A percentile compares a stretch with the other conserved stretches of the same genome.
Evolutionary conservation across 2,113 vertebrate genomes (phyloP).

Genomic region (Cheirogaleus medius): DNA sequence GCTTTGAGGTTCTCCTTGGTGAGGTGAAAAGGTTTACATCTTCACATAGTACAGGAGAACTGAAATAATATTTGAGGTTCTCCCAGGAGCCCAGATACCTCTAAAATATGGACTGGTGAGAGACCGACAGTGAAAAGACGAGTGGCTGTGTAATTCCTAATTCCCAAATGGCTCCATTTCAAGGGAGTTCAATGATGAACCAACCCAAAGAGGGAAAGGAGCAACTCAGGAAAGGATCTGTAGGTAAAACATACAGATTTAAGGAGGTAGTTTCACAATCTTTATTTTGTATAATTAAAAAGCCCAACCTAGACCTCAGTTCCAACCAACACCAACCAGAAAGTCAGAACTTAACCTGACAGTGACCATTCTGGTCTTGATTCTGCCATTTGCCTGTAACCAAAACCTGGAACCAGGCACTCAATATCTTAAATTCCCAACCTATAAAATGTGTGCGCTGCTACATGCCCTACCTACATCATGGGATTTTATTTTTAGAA

Average conservation of each 20-base stretch:
- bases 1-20: background rate
- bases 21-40: background rate
- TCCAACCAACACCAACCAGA: background rate
- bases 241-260: background rate
- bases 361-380: background rate
- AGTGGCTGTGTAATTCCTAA: background rate
- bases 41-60: background rate
- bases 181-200: background rate
- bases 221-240: background rate
- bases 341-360: background rate
- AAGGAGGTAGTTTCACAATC: background rate
- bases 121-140: background rate
- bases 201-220: background rate
- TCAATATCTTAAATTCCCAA: background rate
- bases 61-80: background rate
- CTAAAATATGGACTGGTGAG: background rate
- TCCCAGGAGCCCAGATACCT: background rate
- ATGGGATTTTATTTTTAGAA: background rate
- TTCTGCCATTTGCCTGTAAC: constrained; percentile 11
- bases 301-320: background rate
- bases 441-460: background rate
- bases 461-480: background rate
- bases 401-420: background rate
- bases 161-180: background rate
- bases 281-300: background rate